A percentile compares a stretch with the other conserved stretches of the same genome.
Conservation (phyloP, 2,797 vertebrate species). For the Eremophila alpestris region DNA sequence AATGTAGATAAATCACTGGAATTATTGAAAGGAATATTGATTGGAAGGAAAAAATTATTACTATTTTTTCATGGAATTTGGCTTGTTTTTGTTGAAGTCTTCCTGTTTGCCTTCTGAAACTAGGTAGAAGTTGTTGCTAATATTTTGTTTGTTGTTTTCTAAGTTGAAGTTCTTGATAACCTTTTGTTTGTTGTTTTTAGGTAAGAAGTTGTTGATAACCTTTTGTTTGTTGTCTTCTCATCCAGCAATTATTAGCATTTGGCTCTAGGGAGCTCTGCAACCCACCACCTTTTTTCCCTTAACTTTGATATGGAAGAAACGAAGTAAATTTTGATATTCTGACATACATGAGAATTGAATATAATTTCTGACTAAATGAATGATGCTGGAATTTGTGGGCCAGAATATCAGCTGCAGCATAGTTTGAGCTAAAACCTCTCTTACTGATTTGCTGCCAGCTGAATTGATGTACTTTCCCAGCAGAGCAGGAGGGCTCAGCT, state of each 20-base stretch:
- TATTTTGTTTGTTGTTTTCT: not conserved
- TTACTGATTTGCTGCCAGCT: not conserved
- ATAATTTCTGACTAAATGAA: not conserved
- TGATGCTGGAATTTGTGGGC: not conserved
- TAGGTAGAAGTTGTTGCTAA: not conserved
- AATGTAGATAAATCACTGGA: not conserved
- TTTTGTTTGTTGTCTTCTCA: not conserved
- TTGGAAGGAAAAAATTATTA: not conserved
- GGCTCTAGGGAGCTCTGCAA: not conserved
- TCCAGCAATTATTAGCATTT: not conserved
- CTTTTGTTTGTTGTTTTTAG: not conserved
- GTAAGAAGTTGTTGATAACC: not conserved
- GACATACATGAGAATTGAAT: not conserved
- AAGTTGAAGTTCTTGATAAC: not conserved
- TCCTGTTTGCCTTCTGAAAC: not conserved
- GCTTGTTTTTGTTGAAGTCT: not conserved
- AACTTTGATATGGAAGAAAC: not conserved
- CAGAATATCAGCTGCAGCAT: not conserved
- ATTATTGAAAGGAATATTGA: not conserved
- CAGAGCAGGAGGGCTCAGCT: rapidly evolving
- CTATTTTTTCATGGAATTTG: not conserved
- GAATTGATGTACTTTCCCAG: not conserved
- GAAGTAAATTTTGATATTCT: not conserved
- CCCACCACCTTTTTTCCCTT: not conserved
- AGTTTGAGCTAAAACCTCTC: not conserved